A percentile compares a stretch with the other conserved stretches of the same genome.
These are phyloP conservation scores for Lytechinus variegatus DNA, from an alignment of 35 echinoderm and acorn worm species.

Conservation along the genomic window DNA sequence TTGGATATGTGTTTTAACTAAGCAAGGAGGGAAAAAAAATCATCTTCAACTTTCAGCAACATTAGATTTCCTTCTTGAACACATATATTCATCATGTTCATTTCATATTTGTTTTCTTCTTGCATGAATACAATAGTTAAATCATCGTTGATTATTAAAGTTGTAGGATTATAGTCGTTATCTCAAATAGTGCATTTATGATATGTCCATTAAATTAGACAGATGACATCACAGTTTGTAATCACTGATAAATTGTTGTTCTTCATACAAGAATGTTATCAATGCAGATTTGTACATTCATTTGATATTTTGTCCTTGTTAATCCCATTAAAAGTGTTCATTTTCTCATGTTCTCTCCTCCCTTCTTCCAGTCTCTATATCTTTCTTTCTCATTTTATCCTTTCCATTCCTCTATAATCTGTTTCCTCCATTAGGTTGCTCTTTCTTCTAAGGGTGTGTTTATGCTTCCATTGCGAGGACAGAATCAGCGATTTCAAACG, in stretches of 20 bases:
- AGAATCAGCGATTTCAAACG: too few relatives aligned
- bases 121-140: neutral
- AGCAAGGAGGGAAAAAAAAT: neutral
- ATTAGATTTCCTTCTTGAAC: neutral
- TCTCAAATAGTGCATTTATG: neutral
- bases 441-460: too few relatives aligned
- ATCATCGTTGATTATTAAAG: neutral
- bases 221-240: neutral
- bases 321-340: too few relatives aligned
- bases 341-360: neutral
- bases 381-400: neutral
- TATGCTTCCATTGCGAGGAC: too few relatives aligned
- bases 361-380: neutral
- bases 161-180: too few relatives aligned
- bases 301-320: too few relatives aligned
- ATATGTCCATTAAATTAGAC: neutral
- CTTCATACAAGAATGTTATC: too few relatives aligned
- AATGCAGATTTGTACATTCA: too few relatives aligned
- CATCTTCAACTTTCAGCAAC: neutral
- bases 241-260: too few relatives aligned
- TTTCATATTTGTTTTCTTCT: neutral
- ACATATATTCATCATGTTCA: neutral
- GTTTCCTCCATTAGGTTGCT: too few relatives aligned
- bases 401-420: neutral
- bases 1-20: neutral